phyloP scores from a whole-genome alignment of 2,797 vertebrate species.

The Mallotus villosus region DNA sequence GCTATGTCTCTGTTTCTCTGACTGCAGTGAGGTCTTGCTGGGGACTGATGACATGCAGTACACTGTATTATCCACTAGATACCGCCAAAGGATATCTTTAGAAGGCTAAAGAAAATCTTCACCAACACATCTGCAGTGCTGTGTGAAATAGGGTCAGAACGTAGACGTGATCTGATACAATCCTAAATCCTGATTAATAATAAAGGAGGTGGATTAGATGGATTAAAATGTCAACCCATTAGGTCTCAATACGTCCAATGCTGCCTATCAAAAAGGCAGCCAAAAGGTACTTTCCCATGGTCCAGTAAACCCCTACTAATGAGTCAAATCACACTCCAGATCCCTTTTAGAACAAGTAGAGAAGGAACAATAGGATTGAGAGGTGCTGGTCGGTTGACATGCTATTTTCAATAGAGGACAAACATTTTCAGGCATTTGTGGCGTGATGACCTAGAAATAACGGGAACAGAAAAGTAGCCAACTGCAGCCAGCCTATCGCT shows the following conservation, averaged over 20 bases:
- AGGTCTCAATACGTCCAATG: neutral
- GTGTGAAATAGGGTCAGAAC: neutral
- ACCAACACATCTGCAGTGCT: neutral
- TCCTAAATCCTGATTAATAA: neutral
- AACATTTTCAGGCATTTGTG: neutral
- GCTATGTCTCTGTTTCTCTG: neutral
- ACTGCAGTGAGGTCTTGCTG: neutral
- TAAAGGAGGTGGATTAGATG: no score
- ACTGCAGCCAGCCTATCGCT: no score
- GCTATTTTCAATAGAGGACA: neutral
- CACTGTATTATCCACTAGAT: constrained; percentile 26
- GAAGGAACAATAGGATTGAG: neutral
- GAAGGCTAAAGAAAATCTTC: neutral
- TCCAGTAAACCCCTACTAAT: neutral
- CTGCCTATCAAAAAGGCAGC: neutral
- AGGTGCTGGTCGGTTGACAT: neutral
- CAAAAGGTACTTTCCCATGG: neutral
- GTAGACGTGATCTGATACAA: neutral
- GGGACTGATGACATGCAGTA: neutral
- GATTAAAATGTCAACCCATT: neutral
- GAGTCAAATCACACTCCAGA: neutral
- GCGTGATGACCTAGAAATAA: no score
- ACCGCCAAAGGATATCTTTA: constrained; percentile 27
- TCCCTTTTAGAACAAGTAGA: neutral
- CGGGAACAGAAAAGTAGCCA: no score